Base-by-base conservation (phyloP, 2,888 invertebrate species). In the Eucera pruinosa region DNA sequence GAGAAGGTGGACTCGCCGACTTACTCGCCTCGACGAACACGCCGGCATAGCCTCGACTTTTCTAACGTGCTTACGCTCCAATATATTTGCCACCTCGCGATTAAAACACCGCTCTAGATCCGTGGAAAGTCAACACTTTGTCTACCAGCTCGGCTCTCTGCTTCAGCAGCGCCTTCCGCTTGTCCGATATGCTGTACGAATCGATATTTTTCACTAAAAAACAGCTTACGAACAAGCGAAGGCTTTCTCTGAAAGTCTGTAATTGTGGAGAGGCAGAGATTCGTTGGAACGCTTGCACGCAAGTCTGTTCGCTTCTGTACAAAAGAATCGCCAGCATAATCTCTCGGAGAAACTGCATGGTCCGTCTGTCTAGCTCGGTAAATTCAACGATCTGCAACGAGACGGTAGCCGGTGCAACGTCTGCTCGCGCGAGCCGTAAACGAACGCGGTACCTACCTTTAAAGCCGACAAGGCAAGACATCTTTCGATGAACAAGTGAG, bases 201-300 rank as follows among this genome's bases (percentile, higher is more conserved):
- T 94, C 94, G 3, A 94, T 93, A 86, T 95, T 95, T 86, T 94
- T 95, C 2, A 97, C 89, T 25, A 98, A 92, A 87, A 98, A 98
- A 91, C 98, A 97, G 89, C 96, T 96, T 89, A 98, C 95, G 89
- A 98, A 98, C 9, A 98, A 92, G 52, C 96, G 93, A 2, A 98
- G 92, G 83, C 97, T 96, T 90, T 98, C 97, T 66, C 97, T 94
- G 84, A 98, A 96, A 88, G 96, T 94, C 88, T 95, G 95, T 11
- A 98, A 93, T 90, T 97, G 96, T 0, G 95, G 94, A 0, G 96
- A 94, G 67, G 94, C 94, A 0, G 96, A 94, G 61, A 98, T 95
- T 70, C 96, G 94, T 62, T 95, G 93, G 92, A 98, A 98, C 0
- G 96, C 95, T 77, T 94, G 94, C 84, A 90, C 90, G 54, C 93